Percentiles rank a stretch among this genome's conserved stretches.
Evolutionary conservation across 1,140 invertebrate genomes (phyloP).

Genomic region (Drosophila kohkoa): DNA sequence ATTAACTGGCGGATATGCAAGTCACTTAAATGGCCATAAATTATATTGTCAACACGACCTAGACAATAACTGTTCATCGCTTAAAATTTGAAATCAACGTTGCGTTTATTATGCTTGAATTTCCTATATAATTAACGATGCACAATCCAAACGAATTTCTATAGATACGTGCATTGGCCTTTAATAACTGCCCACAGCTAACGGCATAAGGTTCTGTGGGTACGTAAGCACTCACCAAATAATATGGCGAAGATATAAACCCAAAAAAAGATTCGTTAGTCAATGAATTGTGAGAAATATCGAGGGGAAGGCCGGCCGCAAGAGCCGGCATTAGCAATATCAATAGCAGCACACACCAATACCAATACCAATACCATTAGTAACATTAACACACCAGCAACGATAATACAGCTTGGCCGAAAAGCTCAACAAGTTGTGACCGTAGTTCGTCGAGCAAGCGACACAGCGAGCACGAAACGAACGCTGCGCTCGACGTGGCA

Average conservation of each 20-base stretch:
- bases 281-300: background rate
- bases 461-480: slow-evolving; percentile 16
- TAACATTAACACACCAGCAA: slow-evolving; percentile 12
- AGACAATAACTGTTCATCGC: slow-evolving; percentile 39
- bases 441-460: background rate
- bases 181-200: slow-evolving; percentile 12
- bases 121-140: slow-evolving; percentile 24
- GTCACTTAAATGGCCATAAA: slow-evolving; percentile 34
- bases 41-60: slow-evolving; percentile 29
- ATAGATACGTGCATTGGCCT: slow-evolving; percentile 31
- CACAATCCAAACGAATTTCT: slow-evolving; percentile 2
- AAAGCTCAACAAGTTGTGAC: slow-evolving; percentile 70
- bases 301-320: slow-evolving; percentile 29
- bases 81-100: slow-evolving; percentile 14
- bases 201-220: slow-evolving; percentile 24
- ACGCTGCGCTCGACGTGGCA: slow-evolving; percentile 39
- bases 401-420: slow-evolving; percentile 33
- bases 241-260: background rate
- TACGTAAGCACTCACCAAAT: slow-evolving; percentile 4
- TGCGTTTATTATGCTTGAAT: slow-evolving; percentile 5
- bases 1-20: slow-evolving; percentile 41
- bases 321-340: background rate
- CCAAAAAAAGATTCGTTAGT: slow-evolving; percentile 17
- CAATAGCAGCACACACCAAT: slow-evolving; percentile 4
- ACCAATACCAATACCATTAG: slow-evolving; percentile 6